Conservation (phyloP, 1,140 invertebrate genomes). For the Marisa cornuarietis region DNA sequence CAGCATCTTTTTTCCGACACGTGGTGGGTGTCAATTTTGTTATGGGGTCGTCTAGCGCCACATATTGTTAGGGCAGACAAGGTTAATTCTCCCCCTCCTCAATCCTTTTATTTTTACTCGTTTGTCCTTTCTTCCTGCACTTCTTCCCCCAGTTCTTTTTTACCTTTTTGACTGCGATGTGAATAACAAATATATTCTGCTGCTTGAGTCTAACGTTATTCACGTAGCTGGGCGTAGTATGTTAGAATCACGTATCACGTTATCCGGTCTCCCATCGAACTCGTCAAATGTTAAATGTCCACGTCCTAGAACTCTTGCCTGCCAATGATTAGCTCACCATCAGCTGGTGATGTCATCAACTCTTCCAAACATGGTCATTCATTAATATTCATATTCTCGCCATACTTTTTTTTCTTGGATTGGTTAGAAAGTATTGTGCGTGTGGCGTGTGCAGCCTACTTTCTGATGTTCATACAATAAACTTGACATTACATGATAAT, state of each 20-base stretch:
- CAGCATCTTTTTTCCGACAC: too few relatives aligned
- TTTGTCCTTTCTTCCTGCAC: background rate
- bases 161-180: background rate
- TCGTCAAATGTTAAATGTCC: background rate
- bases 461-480: constrained; percentile 6
- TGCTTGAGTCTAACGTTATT: background rate
- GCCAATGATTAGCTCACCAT: background rate
- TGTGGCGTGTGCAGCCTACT: background rate
- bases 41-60: too few relatives aligned
- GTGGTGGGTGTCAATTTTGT: too few relatives aligned
- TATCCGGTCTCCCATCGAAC: background rate
- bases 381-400: background rate
- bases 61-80: too few relatives aligned
- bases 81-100: too few relatives aligned
- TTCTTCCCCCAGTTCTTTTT: too few relatives aligned
- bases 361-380: background rate
- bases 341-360: background rate
- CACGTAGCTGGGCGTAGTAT: background rate
- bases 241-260: background rate
- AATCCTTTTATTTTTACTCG: too few relatives aligned
- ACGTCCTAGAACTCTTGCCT: background rate
- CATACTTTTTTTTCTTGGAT: background rate
- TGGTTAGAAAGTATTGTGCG: constrained; percentile 1
- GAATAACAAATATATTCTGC: background rate
- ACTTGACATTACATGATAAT: constrained; percentile 29